Conservation (phyloP, 2,888 invertebrate genomes). For the Phalera bucephala region DNA sequence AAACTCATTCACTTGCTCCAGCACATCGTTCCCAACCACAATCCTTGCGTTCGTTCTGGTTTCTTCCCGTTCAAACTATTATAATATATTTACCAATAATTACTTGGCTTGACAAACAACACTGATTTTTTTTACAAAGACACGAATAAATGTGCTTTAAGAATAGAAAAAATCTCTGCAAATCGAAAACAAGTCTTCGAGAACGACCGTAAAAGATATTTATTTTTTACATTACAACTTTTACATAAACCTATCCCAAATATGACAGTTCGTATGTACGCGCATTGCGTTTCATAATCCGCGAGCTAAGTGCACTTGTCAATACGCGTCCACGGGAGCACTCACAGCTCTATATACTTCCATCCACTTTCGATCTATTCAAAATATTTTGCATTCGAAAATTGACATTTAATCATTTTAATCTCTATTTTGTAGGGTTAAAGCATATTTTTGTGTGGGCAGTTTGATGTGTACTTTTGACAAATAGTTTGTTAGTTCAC, state of each 20-base stretch:
- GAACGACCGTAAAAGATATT: background rate
- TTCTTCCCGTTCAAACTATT: too few relatives aligned
- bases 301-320: constrained; percentile 70
- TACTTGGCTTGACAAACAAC: too few relatives aligned
- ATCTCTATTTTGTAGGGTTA: constrained; percentile 16
- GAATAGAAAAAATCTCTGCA: too few relatives aligned
- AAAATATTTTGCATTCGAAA: constrained; percentile 39
- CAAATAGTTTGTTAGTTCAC: background rate
- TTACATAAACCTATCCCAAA: constrained; percentile 28
- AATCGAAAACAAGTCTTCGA: too few relatives aligned
- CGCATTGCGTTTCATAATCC: constrained; percentile 57
- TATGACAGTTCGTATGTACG: constrained; percentile 42
- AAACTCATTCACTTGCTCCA: too few relatives aligned
- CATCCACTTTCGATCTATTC: constrained; percentile 57
- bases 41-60: too few relatives aligned
- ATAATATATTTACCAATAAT: too few relatives aligned
- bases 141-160: too few relatives aligned
- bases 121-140: too few relatives aligned
- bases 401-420: background rate
- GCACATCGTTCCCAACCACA: too few relatives aligned
- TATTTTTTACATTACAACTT: background rate
- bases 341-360: constrained; percentile 41
- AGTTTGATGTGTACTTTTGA: too few relatives aligned
- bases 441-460: constrained; percentile 12
- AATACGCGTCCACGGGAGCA: constrained; percentile 55